Conservation (phyloP, 2,888 invertebrate genomes). For the Myopa testacea region DNA sequence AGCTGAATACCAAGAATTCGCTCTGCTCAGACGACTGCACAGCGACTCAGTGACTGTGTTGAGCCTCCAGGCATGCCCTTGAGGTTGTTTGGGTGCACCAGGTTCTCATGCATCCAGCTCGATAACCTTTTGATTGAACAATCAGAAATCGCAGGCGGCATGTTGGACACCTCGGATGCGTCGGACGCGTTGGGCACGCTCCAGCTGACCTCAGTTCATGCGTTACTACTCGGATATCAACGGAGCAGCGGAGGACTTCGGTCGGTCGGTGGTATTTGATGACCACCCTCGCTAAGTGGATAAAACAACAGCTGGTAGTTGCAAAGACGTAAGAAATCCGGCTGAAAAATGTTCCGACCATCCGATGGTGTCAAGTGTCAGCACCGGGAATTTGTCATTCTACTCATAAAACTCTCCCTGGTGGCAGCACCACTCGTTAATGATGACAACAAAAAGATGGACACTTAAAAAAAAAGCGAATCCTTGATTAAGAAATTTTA, state of each 20-base stretch:
- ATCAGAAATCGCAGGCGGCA: conserved; percentile 21
- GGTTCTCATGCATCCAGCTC: conserved; percentile 25
- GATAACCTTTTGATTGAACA: conserved; percentile 36
- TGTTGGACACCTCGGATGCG: neutral
- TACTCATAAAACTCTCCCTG: neutral
- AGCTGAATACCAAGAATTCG: conserved; percentile 26
- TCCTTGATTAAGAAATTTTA: neutral
- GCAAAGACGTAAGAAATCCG: neutral
- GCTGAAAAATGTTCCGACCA: neutral
- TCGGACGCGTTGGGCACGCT: neutral
- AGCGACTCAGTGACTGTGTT: neutral
- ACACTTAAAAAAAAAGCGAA: neutral
- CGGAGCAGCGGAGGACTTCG: too few relatives aligned
- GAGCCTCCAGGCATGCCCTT: conserved; percentile 17
- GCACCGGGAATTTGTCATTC: conserved; percentile 56
- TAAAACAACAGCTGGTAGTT: neutral
- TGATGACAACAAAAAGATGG: neutral
- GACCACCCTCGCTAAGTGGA: too few relatives aligned
- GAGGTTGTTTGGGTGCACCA: conserved; percentile 22
- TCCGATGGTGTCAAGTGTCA: conserved; percentile 57
- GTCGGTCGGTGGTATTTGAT: too few relatives aligned
- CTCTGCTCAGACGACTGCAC: neutral
- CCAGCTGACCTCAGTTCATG: neutral
- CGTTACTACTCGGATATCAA: neutral
- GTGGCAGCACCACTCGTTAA: neutral